Conservation (phyloP, 2,888 invertebrate genomes). For the Galerucella calmariensis region DNA sequence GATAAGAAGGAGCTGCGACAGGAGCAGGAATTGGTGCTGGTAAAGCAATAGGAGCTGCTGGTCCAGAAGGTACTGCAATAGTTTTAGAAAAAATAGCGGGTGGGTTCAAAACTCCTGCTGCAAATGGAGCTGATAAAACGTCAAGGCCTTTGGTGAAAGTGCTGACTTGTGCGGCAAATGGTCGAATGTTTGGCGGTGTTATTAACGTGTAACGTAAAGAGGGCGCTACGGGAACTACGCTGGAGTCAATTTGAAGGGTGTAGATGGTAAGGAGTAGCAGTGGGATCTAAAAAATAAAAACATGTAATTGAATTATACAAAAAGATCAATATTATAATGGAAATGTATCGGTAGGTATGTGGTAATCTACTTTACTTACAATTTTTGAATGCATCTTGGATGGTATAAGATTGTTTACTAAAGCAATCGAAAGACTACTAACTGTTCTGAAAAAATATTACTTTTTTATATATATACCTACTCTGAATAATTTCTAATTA, state of each 20-base stretch:
- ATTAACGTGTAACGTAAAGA: conserved; percentile 63
- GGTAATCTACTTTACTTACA: conserved; percentile 18
- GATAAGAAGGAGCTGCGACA: conserved; percentile 58
- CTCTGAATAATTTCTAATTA: conserved; percentile 20
- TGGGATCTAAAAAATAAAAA: conserved; percentile 1
- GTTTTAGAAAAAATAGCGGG: conserved; percentile 49
- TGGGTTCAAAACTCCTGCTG: conserved; percentile 53
- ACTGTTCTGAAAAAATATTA: background rate
- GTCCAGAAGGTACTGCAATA: conserved; percentile 35
- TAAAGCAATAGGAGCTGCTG: conserved; percentile 72
- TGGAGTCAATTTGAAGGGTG: conserved; percentile 40
- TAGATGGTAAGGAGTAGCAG: conserved; percentile 7
- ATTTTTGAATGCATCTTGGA: conserved; percentile 18
- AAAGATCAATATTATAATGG: too few relatives aligned
- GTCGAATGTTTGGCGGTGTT: conserved; percentile 73
- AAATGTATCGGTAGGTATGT: too few relatives aligned
- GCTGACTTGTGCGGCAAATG: conserved; percentile 72
- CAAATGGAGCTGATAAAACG: conserved; percentile 64
- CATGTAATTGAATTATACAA: too few relatives aligned
- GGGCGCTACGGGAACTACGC: conserved; percentile 41
- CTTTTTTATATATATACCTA: conserved; percentile 16
- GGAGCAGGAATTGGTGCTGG: conserved; percentile 61
- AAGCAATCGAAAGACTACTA: background rate
- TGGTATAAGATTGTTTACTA: background rate
- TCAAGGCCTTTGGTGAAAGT: conserved; percentile 65